phyloP scores from a whole-genome alignment of 2,888 invertebrate species.

The Pammene fasciana region DNA sequence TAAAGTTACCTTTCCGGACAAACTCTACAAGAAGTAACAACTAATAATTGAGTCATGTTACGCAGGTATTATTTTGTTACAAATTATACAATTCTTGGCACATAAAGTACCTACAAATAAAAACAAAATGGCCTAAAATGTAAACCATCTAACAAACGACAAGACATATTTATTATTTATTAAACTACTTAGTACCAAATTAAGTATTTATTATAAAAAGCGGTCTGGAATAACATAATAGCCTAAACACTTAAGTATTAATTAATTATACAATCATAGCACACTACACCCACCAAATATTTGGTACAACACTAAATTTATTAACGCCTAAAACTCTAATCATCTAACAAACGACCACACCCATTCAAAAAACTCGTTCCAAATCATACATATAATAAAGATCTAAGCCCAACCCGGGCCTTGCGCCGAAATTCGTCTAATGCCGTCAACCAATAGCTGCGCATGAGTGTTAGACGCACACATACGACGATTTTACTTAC shows the following conservation, averaged over 20 bases:
- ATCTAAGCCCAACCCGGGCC: not conserved
- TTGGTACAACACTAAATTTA: no score
- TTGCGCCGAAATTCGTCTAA: slow-evolving; percentile 32
- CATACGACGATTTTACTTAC: not conserved
- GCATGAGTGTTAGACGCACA: slow-evolving; percentile 39
- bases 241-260: no score
- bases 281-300: not conserved
- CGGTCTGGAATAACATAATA: no score
- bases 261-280: no score
- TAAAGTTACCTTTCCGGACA: no score
- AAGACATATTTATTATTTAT: not conserved
- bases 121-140: not conserved
- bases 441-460: slow-evolving; percentile 25
- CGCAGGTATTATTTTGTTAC: no score
- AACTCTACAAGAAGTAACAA: no score
- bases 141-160: not conserved
- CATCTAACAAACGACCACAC: not conserved
- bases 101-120: no score
- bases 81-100: no score
- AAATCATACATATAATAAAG: slow-evolving; percentile 5
- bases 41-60: no score
- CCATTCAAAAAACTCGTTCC: not conserved
- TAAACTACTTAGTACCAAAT: slow-evolving; percentile 2
- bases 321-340: not conserved
- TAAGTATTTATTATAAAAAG: no score